Conservation (phyloP, 2,888 invertebrate genomes). For the Diarsia rubi region DNA sequence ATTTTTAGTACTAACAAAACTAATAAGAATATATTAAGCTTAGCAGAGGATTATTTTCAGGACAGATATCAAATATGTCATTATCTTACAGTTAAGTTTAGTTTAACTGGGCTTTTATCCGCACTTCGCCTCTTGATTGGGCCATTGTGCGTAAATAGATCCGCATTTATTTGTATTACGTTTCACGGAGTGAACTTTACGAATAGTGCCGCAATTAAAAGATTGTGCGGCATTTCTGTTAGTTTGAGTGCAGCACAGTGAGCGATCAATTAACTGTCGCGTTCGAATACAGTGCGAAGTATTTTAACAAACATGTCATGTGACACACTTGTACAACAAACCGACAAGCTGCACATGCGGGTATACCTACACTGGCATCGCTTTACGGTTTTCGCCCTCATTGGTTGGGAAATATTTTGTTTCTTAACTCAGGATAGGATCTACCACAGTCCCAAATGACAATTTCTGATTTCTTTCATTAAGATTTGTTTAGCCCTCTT, state of each 20-base stretch:
- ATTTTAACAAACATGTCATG: background rate
- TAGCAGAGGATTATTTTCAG: background rate
- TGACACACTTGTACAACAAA: background rate
- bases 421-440: too few species aligned
- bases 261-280: constrained; percentile 12
- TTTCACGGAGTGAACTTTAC: constrained; percentile 1
- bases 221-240: background rate
- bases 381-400: too few species aligned
- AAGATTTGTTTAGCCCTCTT: too few species aligned
- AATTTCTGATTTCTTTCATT: too few species aligned
- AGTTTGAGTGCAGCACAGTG: constrained; percentile 4
- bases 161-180: background rate
- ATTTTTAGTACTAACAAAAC: constrained; percentile 1
- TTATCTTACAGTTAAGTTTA: too few species aligned
- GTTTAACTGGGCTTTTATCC: too few species aligned
- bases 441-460: too few species aligned
- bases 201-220: constrained; percentile 9
- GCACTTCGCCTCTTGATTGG: too few species aligned
- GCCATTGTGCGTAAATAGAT: too few species aligned
- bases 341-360: too few species aligned
- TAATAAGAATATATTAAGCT: constrained; percentile 1
- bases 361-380: too few species aligned
- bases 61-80: background rate
- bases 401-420: too few species aligned
- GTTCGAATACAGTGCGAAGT: background rate